These are phyloP conservation scores for Clarias batrachus DNA, from an alignment of 2,113 vertebrate genomes.

Conservation along the genomic window DNA sequence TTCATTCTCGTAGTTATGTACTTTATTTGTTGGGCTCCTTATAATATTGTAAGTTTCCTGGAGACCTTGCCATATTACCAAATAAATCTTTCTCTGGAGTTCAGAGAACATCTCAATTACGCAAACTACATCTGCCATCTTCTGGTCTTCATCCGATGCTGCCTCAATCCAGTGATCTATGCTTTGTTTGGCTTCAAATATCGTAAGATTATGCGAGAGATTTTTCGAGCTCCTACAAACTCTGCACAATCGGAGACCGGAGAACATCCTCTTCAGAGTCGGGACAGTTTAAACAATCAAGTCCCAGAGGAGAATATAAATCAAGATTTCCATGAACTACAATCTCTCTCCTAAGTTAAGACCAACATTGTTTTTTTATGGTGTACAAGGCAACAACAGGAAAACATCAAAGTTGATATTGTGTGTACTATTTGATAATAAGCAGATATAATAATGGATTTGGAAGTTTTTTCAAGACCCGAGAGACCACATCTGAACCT, in stretches of 20 bases:
- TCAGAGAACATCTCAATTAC: slow-evolving; percentile 54
- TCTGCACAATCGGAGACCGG: not conserved
- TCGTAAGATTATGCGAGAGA: slow-evolving; percentile 65
- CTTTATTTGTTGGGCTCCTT: slow-evolving; percentile 88
- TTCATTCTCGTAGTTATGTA: slow-evolving; percentile 79
- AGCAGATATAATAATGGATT: no score
- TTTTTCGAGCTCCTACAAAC: slow-evolving; percentile 26
- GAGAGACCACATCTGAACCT: no score
- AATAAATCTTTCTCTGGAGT: not conserved
- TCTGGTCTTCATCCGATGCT: slow-evolving; percentile 70
- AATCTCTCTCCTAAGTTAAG: not conserved
- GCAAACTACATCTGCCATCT: slow-evolving; percentile 72
- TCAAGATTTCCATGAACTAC: not conserved
- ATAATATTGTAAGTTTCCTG: slow-evolving; percentile 81
- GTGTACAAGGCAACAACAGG: no score
- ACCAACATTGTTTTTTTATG: no score
- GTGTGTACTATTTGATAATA: no score
- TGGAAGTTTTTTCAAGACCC: no score
- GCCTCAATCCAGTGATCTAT: no score
- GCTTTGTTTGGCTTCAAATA: slow-evolving; percentile 87
- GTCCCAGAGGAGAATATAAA: not conserved
- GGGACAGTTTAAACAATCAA: not conserved
- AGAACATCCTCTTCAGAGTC: not conserved
- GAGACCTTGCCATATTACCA: slow-evolving; percentile 56
- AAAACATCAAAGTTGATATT: no score